Conservation (phyloP, 23 tunicate genomes). For the Styela plicata region DNA sequence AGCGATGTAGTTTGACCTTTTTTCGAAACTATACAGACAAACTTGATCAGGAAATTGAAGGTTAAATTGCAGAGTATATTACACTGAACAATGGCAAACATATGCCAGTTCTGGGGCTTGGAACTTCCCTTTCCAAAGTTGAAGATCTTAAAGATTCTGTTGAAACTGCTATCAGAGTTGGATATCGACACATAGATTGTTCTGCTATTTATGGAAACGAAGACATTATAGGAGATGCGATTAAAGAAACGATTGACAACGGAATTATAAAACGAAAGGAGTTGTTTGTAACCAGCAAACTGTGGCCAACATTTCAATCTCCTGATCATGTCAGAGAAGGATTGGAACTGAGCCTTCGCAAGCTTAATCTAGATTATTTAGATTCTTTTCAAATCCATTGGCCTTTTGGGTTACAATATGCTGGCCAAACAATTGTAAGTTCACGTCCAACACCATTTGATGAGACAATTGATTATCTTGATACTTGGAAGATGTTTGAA, state of each 20-base stretch:
- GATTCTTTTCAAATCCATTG: conserved; percentile 87
- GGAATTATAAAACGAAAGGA: conserved; percentile 77
- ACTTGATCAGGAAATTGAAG: no score
- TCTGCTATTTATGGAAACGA: conserved; percentile 65
- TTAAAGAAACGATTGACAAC: conserved; percentile 39
- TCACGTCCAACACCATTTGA: conserved; percentile 13
- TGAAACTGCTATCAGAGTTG: conserved; percentile 54
- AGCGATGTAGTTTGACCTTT: no score
- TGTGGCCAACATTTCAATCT: conserved; percentile 31
- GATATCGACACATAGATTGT: conserved; percentile 87
- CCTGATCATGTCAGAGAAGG: conserved; percentile 34
- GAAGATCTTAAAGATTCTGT: conserved; percentile 63
- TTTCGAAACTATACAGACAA: no score
- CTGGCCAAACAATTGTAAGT: conserved; percentile 8
- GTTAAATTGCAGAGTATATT: background rate
- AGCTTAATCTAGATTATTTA: conserved; percentile 54
- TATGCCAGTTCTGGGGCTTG: conserved; percentile 37
- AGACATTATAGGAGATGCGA: conserved; percentile 65
- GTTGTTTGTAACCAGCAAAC: conserved; percentile 66
- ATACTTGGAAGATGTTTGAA: conserved; percentile 73
- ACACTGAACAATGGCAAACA: conserved; percentile 31
- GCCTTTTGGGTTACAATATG: conserved; percentile 41
- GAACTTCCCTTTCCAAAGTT: conserved; percentile 54
- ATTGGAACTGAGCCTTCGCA: conserved; percentile 24
- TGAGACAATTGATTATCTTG: conserved; percentile 51